These are phyloP conservation scores for Rafetus swinhoei DNA, from an alignment of 2,113 vertebrate species.

Conservation along the genomic window DNA sequence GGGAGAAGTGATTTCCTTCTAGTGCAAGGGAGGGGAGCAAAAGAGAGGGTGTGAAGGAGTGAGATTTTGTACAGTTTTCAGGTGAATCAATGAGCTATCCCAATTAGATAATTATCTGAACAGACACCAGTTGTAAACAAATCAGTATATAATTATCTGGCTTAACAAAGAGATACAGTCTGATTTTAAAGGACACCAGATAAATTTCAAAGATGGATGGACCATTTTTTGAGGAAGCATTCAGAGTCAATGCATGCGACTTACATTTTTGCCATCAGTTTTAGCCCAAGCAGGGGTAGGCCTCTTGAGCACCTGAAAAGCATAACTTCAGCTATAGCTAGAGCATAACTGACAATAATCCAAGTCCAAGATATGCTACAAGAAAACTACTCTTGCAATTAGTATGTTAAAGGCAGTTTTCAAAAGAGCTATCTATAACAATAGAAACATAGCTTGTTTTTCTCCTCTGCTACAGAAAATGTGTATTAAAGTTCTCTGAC, in stretches of 20 bases:
- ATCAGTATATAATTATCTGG: not conserved
- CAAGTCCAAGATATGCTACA: not conserved
- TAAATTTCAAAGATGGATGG: not conserved
- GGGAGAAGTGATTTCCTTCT: not conserved
- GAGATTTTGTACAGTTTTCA: not conserved
- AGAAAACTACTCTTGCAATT: not conserved
- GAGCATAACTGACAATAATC: not conserved
- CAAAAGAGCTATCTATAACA: not conserved
- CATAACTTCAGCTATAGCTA: not conserved
- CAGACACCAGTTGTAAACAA: not conserved
- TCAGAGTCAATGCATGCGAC: not conserved
- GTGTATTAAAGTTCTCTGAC: not conserved
- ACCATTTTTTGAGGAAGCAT: not conserved
- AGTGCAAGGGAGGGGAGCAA: not conserved
- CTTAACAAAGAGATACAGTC: not conserved
- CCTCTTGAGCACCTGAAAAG: constrained; percentile 7
- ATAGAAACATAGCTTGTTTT: not conserved
- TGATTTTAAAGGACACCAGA: not conserved
- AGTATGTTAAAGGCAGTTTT: not conserved
- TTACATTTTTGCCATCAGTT: not conserved
- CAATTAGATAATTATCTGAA: not conserved
- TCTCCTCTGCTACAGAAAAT: not conserved
- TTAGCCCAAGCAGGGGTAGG: constrained; percentile 1
- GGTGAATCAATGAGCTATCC: not conserved
- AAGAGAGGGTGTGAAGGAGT: not conserved